phyloP scores from a whole-genome alignment of 2,113 vertebrate genomes.

The Rattus rattus region DNA sequence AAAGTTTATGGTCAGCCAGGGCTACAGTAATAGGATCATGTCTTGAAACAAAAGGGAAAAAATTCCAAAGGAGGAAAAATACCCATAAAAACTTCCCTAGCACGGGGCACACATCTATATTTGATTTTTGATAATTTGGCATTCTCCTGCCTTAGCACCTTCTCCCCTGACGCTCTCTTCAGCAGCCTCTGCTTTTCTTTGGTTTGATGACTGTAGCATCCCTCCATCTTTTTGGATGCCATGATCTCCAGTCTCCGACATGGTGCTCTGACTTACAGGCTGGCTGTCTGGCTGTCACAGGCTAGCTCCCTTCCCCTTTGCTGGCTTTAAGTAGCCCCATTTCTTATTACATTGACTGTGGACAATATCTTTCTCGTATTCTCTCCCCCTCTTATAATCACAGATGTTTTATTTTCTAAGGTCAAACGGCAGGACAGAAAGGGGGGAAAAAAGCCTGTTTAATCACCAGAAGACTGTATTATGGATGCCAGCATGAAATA shows the following conservation, averaged over 20 bases:
- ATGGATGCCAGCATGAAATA: conserved; percentile 8
- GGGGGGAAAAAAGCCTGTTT: background rate
- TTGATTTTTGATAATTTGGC: background rate
- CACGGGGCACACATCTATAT: no score
- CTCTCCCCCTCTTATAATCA: background rate
- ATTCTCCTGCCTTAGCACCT: rapidly evolving
- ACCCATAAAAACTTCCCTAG: background rate
- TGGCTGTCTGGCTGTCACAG: background rate
- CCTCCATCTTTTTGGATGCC: background rate
- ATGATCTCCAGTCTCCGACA: background rate
- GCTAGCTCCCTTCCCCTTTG: background rate
- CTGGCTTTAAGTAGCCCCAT: background rate
- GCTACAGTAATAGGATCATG: background rate
- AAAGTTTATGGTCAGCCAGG: background rate
- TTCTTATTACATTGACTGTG: background rate
- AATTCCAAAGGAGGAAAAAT: background rate
- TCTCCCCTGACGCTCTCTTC: rapidly evolving
- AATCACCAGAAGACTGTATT: conserved; percentile 5
- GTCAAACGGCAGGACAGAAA: conserved; percentile 43
- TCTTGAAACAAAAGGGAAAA: background rate
- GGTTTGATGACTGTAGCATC: background rate
- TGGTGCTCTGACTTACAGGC: background rate
- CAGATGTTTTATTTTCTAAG: conserved; percentile 63
- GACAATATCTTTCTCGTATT: background rate
- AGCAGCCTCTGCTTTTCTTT: background rate